These are phyloP conservation scores for Erpobdella octoculata DNA, from an alignment of 2,888 invertebrate species.

Conservation along the genomic window DNA sequence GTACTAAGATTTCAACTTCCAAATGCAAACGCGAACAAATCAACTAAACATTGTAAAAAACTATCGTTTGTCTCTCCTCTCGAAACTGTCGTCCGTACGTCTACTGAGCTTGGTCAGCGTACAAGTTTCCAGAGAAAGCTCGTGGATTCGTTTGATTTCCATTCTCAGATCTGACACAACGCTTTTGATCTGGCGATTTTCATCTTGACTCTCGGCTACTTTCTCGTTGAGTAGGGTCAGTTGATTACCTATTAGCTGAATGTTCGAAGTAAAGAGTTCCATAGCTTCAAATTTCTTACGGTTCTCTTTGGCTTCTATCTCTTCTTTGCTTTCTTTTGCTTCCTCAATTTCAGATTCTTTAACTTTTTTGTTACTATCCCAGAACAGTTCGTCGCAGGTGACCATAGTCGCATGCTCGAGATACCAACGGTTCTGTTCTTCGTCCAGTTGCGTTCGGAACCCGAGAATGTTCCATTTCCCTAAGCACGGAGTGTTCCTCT, in stretches of 20 bases:
- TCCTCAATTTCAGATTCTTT: too few relatives aligned
- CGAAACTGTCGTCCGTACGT: too few relatives aligned
- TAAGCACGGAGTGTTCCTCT: conserved; percentile 22
- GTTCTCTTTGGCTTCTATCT: background rate
- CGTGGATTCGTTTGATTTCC: conserved; percentile 26
- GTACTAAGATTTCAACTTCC: too few relatives aligned
- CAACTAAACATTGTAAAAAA: too few relatives aligned
- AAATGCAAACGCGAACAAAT: too few relatives aligned
- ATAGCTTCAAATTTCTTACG: background rate
- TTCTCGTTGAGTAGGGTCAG: too few relatives aligned
- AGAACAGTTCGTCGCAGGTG: background rate
- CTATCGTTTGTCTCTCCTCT: too few relatives aligned
- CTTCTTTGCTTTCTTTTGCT: background rate
- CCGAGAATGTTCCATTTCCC: background rate
- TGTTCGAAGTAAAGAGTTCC: background rate
- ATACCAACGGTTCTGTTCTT: conserved; percentile 30
- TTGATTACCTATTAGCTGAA: too few relatives aligned
- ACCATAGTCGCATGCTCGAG: conserved; percentile 9
- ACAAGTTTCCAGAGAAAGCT: conserved; percentile 21
- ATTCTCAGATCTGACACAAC: conserved; percentile 24
- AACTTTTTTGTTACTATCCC: conserved; percentile 5
- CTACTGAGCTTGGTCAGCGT: too few relatives aligned
- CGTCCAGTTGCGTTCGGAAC: conserved; percentile 13
- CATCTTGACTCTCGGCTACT: background rate
- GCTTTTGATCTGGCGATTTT: background rate